These are phyloP conservation scores for Nyctereutes procyonoides DNA, from an alignment of 2,113 vertebrate species.

Conservation along the genomic window DNA sequence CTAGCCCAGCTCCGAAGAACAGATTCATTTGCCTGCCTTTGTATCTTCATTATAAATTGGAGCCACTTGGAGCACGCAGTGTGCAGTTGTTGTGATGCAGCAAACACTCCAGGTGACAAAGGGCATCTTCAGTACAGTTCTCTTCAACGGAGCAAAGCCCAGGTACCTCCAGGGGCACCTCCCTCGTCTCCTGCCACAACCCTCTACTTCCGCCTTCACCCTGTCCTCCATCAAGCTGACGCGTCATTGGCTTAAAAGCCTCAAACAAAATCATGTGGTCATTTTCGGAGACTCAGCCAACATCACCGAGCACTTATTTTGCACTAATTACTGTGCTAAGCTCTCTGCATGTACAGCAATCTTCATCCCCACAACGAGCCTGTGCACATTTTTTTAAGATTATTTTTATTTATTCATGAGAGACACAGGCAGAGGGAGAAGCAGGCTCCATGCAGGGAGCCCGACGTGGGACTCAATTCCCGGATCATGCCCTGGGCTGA, in stretches of 20 bases:
- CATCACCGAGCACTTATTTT: background rate
- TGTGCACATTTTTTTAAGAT: background rate
- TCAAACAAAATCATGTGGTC: background rate
- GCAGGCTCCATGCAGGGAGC: no score
- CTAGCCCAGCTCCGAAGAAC: background rate
- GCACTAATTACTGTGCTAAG: background rate
- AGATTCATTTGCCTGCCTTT: background rate
- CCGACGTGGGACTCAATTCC: no score
- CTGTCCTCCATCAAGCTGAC: background rate
- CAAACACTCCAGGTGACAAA: background rate
- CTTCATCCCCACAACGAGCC: background rate
- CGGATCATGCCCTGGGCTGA: no score
- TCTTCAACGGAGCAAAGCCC: background rate
- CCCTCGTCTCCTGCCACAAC: background rate
- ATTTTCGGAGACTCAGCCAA: background rate
- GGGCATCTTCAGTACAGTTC: background rate
- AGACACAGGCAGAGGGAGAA: no score
- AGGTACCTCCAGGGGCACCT: background rate
- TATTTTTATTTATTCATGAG: no score
- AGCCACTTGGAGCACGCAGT: background rate
- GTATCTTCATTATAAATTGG: background rate
- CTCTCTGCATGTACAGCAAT: background rate
- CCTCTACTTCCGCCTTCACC: background rate
- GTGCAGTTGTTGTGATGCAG: background rate
- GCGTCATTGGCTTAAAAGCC: background rate